Evolutionary conservation across 2,113 vertebrate species (phyloP).

Genomic region (Murina feae): DNA sequence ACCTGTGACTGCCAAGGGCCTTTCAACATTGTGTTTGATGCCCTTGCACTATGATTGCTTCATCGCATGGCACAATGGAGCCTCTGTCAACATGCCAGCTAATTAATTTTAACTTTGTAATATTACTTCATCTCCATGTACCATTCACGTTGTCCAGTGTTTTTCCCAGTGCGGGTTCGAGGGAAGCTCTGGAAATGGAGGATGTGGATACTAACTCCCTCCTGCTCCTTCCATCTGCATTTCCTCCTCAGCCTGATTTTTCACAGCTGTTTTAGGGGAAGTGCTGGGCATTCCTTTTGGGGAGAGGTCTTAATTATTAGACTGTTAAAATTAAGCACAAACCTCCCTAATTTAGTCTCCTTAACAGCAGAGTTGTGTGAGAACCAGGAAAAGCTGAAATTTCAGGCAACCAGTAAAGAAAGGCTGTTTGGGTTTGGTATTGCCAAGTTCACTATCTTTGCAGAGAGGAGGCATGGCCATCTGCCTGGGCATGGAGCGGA

Average conservation of each 20-base stretch:
- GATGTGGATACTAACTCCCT: not conserved
- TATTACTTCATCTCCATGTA: constrained; percentile 49
- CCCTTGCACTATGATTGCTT: constrained; percentile 79
- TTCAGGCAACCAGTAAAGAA: not conserved
- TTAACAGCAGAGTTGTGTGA: not conserved
- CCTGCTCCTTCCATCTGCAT: not conserved
- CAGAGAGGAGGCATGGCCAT: not conserved
- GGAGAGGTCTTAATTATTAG: not conserved
- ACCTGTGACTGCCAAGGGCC: constrained; percentile 78
- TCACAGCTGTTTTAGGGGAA: not conserved
- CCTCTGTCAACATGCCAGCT: constrained; percentile 81
- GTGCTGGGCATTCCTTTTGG: not conserved
- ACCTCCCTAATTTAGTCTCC: not conserved
- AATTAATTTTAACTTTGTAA: constrained; percentile 81
- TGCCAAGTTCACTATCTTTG: not conserved
- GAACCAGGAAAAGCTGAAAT: constrained; percentile 4
- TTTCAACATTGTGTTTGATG: constrained; percentile 77
- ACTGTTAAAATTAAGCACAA: not conserved
- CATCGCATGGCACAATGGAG: constrained; percentile 74
- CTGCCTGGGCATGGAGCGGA: not conserved
- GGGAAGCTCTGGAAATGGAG: not conserved
- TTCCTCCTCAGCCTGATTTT: not conserved
- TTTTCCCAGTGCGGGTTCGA: fast-evolving
- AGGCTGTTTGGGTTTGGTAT: not conserved
- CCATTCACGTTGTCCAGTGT: constrained; percentile 46